A percentile compares a stretch with the other conserved stretches of the same genome.
These are phyloP conservation scores for Papilio protenor DNA, from an alignment of 2,888 invertebrate genomes.

Conservation along the genomic window DNA sequence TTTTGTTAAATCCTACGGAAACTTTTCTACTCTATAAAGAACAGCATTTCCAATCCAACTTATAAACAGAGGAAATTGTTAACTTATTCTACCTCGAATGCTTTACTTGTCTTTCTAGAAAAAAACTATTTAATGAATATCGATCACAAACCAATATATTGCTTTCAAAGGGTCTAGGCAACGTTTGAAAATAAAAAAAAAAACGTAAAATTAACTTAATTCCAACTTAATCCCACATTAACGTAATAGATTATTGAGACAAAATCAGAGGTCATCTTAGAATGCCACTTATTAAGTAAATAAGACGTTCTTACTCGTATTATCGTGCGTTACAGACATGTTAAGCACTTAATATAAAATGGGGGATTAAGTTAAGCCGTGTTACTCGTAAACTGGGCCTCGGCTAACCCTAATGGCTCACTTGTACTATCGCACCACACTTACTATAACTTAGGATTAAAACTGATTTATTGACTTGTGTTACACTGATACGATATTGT, in stretches of 20 bases:
- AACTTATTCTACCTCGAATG: neutral
- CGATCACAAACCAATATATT: neutral
- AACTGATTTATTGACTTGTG: constrained; percentile 27
- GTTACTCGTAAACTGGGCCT: constrained; percentile 32
- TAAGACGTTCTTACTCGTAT: constrained; percentile 1
- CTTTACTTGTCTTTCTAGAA: neutral
- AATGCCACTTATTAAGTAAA: constrained; percentile 28
- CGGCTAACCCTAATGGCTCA: constrained; percentile 31
- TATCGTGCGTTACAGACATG: constrained; percentile 15
- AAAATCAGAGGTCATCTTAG: constrained; percentile 24
- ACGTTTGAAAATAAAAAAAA: neutral
- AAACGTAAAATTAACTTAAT: constrained; percentile 3
- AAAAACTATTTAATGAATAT: neutral
- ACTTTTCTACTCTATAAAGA: neutral
- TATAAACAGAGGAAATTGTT: neutral
- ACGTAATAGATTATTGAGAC: constrained; percentile 6
- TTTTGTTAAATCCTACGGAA: neutral
- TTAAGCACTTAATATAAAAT: constrained; percentile 38
- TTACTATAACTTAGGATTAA: constrained; percentile 29
- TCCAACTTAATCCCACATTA: neutral
- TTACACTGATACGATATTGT: neutral
- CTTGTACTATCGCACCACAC: constrained; percentile 24
- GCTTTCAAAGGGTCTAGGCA: neutral
- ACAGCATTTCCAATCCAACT: neutral
- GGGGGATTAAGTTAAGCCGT: constrained; percentile 35